A percentile compares a stretch with the other conserved stretches of the same genome.
Evolutionary conservation across 1,140 invertebrate species (phyloP).

Genomic region (Trinorchestia longiramus): DNA sequence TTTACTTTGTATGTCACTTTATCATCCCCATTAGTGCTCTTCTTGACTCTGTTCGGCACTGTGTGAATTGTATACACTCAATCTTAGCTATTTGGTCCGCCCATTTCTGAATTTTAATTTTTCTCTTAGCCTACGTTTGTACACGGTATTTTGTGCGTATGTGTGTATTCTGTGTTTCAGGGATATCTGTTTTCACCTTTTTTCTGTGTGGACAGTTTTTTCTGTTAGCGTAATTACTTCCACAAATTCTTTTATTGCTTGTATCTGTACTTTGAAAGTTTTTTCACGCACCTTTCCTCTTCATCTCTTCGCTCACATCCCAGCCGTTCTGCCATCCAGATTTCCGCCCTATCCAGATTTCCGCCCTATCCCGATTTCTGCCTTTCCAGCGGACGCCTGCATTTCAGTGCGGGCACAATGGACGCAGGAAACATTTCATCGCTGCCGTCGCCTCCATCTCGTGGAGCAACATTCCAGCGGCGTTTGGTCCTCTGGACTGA

Average conservation of each 20-base stretch:
- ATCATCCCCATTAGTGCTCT: neutral
- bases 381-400: neutral
- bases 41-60: neutral
- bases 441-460: neutral
- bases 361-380: neutral
- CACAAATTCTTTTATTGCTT: neutral
- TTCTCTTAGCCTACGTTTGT: neutral
- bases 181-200: neutral
- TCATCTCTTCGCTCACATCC: neutral
- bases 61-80: neutral
- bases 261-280: neutral
- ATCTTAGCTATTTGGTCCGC: neutral
- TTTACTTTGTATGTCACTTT: neutral
- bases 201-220: neutral
- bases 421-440: constrained; percentile 20
- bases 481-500: neutral
- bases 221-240: neutral
- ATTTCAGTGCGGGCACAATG: neutral
- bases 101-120: neutral
- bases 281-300: neutral
- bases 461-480: neutral
- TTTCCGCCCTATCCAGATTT: neutral
- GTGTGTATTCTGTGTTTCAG: neutral
- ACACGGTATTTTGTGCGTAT: neutral
- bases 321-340: neutral